Conservation (phyloP, 2,888 invertebrate species). For the Eretmocerus hayati region DNA sequence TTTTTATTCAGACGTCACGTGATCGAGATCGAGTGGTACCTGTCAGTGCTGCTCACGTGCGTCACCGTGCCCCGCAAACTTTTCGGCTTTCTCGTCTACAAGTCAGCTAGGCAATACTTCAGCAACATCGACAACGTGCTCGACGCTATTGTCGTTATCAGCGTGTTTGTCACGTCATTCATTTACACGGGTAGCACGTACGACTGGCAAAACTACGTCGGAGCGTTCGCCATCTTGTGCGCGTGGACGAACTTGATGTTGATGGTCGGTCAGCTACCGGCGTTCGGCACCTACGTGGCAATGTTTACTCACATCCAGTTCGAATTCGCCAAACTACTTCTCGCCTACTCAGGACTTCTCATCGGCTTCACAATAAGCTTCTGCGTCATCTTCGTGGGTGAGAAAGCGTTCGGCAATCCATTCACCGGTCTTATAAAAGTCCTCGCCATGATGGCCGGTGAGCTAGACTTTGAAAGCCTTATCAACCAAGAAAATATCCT, state of each 20-base stretch:
- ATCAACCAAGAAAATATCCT: slow-evolving; percentile 36
- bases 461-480: slow-evolving; percentile 42
- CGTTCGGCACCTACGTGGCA: slow-evolving; percentile 49
- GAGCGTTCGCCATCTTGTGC: slow-evolving; percentile 45
- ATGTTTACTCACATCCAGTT: slow-evolving; percentile 48
- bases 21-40: slow-evolving; percentile 42
- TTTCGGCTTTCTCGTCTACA: slow-evolving; percentile 41
- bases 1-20: slow-evolving; percentile 36
- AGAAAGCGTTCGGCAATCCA: slow-evolving; percentile 42
- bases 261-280: slow-evolving; percentile 48
- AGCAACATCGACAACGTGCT: slow-evolving; percentile 44
- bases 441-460: slow-evolving; percentile 46
- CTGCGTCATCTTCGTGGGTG: slow-evolving; percentile 44
- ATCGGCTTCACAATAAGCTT: slow-evolving; percentile 48
- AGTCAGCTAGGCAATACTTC: slow-evolving; percentile 42
- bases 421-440: slow-evolving; percentile 44
- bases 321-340: slow-evolving; percentile 44
- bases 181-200: slow-evolving; percentile 41
- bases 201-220: slow-evolving; percentile 45
- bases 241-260: slow-evolving; percentile 47
- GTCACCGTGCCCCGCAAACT: slow-evolving; percentile 43
- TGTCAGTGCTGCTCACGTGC: slow-evolving; percentile 37
- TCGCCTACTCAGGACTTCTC: slow-evolving; percentile 45
- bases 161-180: slow-evolving; percentile 42
- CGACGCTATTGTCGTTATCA: slow-evolving; percentile 39